phyloP scores from a whole-genome alignment of 2,113 vertebrate genomes.

The Tauraco erythrolophus region DNA sequence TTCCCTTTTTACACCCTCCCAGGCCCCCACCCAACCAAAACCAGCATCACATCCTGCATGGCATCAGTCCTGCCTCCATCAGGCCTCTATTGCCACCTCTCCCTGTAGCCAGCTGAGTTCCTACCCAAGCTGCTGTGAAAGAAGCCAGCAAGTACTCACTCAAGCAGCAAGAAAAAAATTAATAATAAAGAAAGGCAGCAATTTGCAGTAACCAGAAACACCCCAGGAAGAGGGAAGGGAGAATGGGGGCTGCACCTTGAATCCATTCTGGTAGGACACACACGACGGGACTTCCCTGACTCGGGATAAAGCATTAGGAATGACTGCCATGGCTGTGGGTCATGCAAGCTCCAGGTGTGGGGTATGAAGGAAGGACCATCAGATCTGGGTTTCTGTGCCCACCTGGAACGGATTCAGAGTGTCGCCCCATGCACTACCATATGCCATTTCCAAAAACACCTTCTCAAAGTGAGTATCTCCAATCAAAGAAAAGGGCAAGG shows the following conservation, averaged over 20 bases:
- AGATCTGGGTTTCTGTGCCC: constrained; percentile 48
- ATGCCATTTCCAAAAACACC: constrained; percentile 38
- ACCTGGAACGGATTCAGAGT: constrained; percentile 70
- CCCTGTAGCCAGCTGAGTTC: constrained; percentile 8
- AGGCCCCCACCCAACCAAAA: neutral
- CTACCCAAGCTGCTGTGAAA: constrained; percentile 63
- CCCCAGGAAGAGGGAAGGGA: constrained; percentile 49
- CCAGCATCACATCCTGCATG: neutral
- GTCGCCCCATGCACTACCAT: constrained; percentile 13
- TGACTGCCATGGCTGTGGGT: constrained; percentile 39
- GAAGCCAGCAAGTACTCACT: constrained; percentile 68
- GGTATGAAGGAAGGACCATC: constrained; percentile 23
- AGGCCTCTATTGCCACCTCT: constrained; percentile 14
- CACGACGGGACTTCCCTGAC: neutral
- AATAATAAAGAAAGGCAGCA: constrained; percentile 46
- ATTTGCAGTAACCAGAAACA: constrained; percentile 58
- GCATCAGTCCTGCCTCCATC: constrained; percentile 1
- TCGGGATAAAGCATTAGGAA: constrained; percentile 27
- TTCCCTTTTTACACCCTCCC: neutral
- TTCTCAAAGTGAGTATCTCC: constrained; percentile 22
- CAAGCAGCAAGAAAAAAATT: constrained; percentile 64
- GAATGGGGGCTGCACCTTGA: constrained; percentile 36
- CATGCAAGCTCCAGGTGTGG: constrained; percentile 51
- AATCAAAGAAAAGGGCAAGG: constrained; percentile 34
- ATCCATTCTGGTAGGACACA: constrained; percentile 36